Evolutionary conservation across 2,888 invertebrate genomes (phyloP).

Genomic region (Clusia tigrina): DNA sequence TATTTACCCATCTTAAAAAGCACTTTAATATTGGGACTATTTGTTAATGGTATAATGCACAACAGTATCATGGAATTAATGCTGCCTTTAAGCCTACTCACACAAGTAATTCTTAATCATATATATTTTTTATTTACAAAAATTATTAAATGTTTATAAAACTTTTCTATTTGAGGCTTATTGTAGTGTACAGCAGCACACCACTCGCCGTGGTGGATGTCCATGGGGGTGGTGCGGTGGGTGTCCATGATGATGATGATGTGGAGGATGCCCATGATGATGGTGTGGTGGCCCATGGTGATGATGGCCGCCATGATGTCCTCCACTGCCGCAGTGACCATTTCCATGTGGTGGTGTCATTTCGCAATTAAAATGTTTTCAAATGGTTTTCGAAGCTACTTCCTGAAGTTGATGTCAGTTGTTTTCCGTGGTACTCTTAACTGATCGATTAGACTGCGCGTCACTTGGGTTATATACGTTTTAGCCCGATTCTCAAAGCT

Average conservation of each 20-base stretch:
- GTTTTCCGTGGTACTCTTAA: background rate
- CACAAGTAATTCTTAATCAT: too few species aligned
- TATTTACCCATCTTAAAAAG: too few species aligned
- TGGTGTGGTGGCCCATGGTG: constrained; percentile 4
- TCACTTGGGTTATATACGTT: background rate
- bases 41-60: too few species aligned
- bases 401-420: background rate
- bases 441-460: background rate
- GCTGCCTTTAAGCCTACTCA: too few species aligned
- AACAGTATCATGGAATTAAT: too few species aligned
- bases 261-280: too few species aligned
- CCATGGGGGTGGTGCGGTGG: background rate
- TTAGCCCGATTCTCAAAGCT: too few species aligned
- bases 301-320: constrained; percentile 5
- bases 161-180: too few species aligned
- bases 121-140: too few species aligned
- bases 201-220: background rate
- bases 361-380: background rate
- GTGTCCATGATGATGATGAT: background rate
- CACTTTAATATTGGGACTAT: too few species aligned
- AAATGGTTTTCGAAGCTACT: background rate
- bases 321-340: background rate
- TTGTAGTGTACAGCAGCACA: constrained; percentile 1
- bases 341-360: background rate
- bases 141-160: too few species aligned